Evolutionary conservation across 2,888 invertebrate species (phyloP).

Genomic region (Euproctis similis): DNA sequence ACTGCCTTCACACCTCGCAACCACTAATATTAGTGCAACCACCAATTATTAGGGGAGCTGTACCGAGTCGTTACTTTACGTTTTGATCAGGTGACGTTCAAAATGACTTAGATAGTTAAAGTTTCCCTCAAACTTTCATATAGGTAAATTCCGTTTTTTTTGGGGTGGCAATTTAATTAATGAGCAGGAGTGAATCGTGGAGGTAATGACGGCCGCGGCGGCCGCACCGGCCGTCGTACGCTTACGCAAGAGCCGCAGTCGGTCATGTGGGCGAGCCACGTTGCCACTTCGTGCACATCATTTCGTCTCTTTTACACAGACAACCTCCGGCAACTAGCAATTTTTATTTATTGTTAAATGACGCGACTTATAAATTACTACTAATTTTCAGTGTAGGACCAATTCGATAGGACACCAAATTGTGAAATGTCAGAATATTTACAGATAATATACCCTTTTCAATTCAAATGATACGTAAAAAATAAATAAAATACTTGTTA

Average conservation of each 20-base stretch:
- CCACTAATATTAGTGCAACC: no score
- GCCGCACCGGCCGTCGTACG: slow-evolving; percentile 52
- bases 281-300: slow-evolving; percentile 53
- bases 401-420: slow-evolving; percentile 27
- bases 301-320: slow-evolving; percentile 51
- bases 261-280: slow-evolving; percentile 67
- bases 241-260: slow-evolving; percentile 71
- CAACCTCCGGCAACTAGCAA: slow-evolving; percentile 54
- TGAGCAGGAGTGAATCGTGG: slow-evolving; percentile 33
- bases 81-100: no score
- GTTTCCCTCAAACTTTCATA: no score
- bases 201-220: slow-evolving; percentile 29
- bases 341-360: slow-evolving; percentile 69
- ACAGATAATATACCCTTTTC: no score
- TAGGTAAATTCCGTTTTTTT: no score
- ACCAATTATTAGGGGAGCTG: no score
- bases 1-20: slow-evolving; percentile 27
- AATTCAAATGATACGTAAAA: no score
- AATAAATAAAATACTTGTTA: no score
- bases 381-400: slow-evolving; percentile 59
- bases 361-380: slow-evolving; percentile 57
- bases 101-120: no score
- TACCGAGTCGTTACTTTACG: no score
- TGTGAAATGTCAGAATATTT: no score
- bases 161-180: slow-evolving; percentile 31